These are phyloP conservation scores for Cercopithecus mona DNA, from an alignment of 2,113 vertebrate species.

Conservation along the genomic window DNA sequence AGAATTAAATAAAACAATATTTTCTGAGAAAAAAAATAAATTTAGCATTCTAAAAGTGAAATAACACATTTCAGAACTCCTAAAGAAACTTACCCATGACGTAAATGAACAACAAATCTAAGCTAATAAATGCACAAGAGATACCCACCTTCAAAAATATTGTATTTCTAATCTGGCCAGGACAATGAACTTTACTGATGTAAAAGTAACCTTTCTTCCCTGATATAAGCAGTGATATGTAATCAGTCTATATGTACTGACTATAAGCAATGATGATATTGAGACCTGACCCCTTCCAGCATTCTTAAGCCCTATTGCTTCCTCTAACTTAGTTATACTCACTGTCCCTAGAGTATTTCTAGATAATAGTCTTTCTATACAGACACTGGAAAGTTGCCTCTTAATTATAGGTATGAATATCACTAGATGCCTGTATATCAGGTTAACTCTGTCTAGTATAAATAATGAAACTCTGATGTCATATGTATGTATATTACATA, in stretches of 20 bases:
- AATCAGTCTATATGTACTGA: not conserved
- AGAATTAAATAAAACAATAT: not conserved
- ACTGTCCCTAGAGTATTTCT: not conserved
- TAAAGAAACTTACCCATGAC: not conserved
- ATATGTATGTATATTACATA: not conserved
- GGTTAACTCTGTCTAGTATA: not conserved
- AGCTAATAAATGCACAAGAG: not conserved
- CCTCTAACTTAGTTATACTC: not conserved
- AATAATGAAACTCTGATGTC: not conserved
- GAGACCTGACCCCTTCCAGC: rapidly evolving
- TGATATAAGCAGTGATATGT: not conserved
- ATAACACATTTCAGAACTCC: not conserved
- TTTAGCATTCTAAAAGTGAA: not conserved
- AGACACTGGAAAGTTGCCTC: not conserved
- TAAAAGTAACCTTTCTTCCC: not conserved
- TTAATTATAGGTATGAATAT: not conserved
- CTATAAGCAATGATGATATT: not conserved
- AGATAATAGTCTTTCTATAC: not conserved
- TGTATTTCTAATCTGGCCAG: not conserved
- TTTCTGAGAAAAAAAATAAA: not conserved
- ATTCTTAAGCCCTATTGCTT: not conserved
- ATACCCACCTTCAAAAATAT: not conserved
- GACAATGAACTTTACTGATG: not conserved
- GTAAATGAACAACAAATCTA: not conserved
- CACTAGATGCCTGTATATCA: not conserved